phyloP scores from a whole-genome alignment of 37 sponge, comb jelly and placozoan genomes.

The Bolinopsis microptera region DNA sequence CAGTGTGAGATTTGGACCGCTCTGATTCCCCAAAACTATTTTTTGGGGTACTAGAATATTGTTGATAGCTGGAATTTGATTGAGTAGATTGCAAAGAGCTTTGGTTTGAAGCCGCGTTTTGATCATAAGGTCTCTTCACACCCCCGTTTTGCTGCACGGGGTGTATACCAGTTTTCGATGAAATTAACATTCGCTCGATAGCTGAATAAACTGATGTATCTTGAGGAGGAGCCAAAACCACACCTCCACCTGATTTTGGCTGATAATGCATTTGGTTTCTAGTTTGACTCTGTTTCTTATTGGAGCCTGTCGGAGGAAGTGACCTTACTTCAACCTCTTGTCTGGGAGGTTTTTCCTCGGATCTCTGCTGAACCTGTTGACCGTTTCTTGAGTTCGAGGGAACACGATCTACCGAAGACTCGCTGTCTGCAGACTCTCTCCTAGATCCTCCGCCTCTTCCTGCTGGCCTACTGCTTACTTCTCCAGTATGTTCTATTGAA shows the following conservation, averaged over 20 bases:
- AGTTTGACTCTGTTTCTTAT: neutral
- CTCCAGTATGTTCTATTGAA: neutral
- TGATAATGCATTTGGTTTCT: neutral
- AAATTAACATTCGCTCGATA: constrained; percentile 4
- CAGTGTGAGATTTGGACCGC: neutral
- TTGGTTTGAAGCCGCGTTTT: neutral
- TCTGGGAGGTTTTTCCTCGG: neutral
- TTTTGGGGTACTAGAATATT: neutral
- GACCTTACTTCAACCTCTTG: neutral
- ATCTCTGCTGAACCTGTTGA: neutral
- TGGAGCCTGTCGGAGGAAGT: neutral
- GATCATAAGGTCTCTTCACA: neutral
- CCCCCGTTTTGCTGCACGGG: neutral
- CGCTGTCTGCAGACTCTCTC: neutral
- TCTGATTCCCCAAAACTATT: neutral
- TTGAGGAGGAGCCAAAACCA: neutral
- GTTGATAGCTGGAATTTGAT: too few species aligned
- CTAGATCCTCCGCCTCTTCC: neutral
- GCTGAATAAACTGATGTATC: constrained; percentile 16
- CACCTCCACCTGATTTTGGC: neutral
- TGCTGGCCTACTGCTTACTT: neutral
- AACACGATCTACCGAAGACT: neutral
- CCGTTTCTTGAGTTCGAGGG: neutral
- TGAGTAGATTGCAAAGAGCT: neutral
- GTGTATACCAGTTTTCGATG: constrained; percentile 36